These are phyloP conservation scores for Rhagium mordax DNA, from an alignment of 2,888 invertebrate genomes.

Conservation along the genomic window DNA sequence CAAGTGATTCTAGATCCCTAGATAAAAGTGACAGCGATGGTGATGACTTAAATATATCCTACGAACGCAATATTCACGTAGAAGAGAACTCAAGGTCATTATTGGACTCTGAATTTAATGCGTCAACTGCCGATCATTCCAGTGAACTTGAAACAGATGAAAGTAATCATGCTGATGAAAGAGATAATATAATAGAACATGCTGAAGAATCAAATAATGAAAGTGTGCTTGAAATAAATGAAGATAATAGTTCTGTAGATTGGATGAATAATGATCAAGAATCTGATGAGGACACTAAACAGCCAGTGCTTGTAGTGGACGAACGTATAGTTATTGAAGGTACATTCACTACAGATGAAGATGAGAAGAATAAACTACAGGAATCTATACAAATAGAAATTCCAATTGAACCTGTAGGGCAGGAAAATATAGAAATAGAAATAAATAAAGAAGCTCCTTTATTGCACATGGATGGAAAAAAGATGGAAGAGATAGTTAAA, in stretches of 20 bases:
- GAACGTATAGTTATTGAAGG: not conserved
- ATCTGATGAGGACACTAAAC: conserved; percentile 12
- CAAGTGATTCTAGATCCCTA: conserved; percentile 4
- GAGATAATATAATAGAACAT: not conserved
- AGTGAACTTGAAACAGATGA: not conserved
- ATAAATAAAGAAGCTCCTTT: not conserved
- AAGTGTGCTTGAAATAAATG: conserved; percentile 1
- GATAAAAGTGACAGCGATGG: conserved; percentile 20
- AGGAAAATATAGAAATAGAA: not conserved
- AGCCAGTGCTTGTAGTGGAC: not conserved
- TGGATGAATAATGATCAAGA: conserved; percentile 23
- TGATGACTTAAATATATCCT: conserved; percentile 19
- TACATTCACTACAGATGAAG: not conserved
- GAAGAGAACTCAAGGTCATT: conserved; percentile 22
- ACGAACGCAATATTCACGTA: conserved; percentile 23
- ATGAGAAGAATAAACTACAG: not conserved
- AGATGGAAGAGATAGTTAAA: not conserved
- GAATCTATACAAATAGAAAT: not conserved
- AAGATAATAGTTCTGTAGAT: conserved; percentile 13
- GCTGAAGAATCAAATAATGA: not conserved
- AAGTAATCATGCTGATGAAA: not conserved
- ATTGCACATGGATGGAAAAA: not conserved
- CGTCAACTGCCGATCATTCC: not conserved
- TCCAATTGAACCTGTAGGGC: not conserved
- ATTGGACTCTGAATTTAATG: conserved; percentile 1